phyloP scores from a whole-genome alignment of 2,888 invertebrate genomes.

The Cistogaster globosa region DNA sequence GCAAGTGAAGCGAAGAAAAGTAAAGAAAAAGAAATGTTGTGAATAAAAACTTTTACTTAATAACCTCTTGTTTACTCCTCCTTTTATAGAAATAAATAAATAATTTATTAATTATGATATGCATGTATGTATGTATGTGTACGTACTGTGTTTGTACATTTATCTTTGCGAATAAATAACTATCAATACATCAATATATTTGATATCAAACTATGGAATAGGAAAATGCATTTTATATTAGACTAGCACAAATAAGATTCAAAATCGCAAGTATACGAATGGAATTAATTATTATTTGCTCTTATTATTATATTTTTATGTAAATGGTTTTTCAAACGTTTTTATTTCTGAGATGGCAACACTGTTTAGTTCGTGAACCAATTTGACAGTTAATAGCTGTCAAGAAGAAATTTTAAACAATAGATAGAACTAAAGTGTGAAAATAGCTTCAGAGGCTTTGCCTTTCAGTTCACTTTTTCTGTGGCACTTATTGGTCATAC shows the following conservation, averaged over 20 bases:
- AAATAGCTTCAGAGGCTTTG: no score
- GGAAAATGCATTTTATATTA: background rate
- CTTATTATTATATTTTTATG: no score
- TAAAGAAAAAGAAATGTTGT: constrained; percentile 45
- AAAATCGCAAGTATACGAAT: no score
- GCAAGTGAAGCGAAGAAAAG: background rate
- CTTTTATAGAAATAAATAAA: constrained; percentile 54
- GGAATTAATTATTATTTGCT: no score
- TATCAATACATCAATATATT: constrained; percentile 13
- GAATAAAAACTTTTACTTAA: constrained; percentile 63
- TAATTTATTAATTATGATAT: constrained; percentile 55
- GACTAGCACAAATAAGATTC: background rate
- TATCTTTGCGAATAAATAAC: constrained; percentile 2
- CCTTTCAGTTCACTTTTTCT: no score
- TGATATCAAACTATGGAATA: background rate
- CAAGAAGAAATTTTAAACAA: no score
- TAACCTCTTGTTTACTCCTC: constrained; percentile 40
- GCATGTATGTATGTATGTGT: background rate
- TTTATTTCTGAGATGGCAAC: no score
- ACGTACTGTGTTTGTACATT: background rate
- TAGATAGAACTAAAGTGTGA: no score
- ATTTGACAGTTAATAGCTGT: no score
- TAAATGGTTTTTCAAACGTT: no score
- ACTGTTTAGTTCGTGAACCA: no score
- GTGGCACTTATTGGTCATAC: no score